Conservation (phyloP, 2,888 invertebrate species). For the Rutpela maculata region DNA sequence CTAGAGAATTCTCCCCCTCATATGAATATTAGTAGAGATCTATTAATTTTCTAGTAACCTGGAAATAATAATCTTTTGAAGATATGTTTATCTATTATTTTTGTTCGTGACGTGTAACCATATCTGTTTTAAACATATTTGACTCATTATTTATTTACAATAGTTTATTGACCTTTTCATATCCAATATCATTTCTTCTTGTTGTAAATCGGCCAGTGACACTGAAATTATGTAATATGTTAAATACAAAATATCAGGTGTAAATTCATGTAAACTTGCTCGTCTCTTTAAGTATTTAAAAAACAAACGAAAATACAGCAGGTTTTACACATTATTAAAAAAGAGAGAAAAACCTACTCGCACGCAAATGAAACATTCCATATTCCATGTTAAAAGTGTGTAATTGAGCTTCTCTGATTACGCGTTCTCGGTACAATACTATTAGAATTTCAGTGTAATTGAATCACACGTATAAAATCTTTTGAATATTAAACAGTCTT, state of each 20-base stretch:
- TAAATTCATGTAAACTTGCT: slow-evolving; percentile 21
- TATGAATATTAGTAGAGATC: no score
- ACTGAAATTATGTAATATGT: slow-evolving; percentile 21
- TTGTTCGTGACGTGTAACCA: background rate
- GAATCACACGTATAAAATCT: background rate
- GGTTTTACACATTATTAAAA: background rate
- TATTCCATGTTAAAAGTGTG: background rate
- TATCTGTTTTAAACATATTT: slow-evolving; percentile 8
- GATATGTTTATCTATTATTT: background rate
- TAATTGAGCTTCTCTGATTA: background rate
- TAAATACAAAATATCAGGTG: background rate
- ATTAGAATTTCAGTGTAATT: background rate
- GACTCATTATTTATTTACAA: slow-evolving; percentile 10
- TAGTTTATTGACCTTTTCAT: slow-evolving; percentile 1
- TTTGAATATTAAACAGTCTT: background rate
- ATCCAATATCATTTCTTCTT: background rate
- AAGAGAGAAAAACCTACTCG: background rate
- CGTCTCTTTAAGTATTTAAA: background rate
- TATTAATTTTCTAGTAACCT: no score
- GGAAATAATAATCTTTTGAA: background rate
- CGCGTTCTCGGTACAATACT: background rate
- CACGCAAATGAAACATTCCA: background rate
- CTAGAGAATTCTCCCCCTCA: no score
- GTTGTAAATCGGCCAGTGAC: slow-evolving; percentile 19
- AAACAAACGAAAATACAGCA: background rate